Evolutionary conservation across 2,888 invertebrate genomes (phyloP).

Genomic region (Hemistola chrysoprasaria): DNA sequence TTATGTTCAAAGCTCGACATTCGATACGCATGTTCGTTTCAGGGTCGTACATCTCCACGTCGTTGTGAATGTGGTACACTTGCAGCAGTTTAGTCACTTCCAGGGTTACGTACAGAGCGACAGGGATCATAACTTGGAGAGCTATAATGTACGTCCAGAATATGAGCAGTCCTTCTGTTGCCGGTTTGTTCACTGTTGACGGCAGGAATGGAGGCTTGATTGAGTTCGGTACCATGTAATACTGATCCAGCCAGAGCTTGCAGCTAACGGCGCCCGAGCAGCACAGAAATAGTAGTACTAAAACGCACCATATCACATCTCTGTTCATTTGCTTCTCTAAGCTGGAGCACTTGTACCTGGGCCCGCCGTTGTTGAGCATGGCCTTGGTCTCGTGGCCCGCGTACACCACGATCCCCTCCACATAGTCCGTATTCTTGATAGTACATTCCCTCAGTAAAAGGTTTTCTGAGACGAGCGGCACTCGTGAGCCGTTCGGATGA

Average conservation of each 20-base stretch:
- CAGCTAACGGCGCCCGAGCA: constrained; percentile 95
- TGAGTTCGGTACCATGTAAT: constrained; percentile 60
- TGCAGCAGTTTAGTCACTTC: constrained; percentile 98
- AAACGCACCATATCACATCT: constrained; percentile 98
- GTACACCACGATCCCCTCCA: constrained; percentile 98
- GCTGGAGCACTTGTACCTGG: constrained; percentile 95
- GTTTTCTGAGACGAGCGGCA: constrained; percentile 94
- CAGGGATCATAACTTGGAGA: constrained; percentile 97
- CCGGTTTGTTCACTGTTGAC: constrained; percentile 80
- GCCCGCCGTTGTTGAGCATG: constrained; percentile 98
- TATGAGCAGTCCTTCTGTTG: constrained; percentile 90
- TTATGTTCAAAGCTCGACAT: constrained; percentile 97
- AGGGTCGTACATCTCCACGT: constrained; percentile 92
- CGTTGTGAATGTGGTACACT: constrained; percentile 96
- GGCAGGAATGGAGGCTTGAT: constrained; percentile 86
- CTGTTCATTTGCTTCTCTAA: constrained; percentile 97
- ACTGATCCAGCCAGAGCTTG: constrained; percentile 90
- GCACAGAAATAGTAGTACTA: constrained; percentile 94
- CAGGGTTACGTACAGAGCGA: constrained; percentile 97
- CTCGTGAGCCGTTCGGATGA: constrained; percentile 89
- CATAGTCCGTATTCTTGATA: constrained; percentile 97
- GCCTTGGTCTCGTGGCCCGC: constrained; percentile 99
- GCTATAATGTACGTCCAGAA: constrained; percentile 98
- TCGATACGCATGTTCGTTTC: constrained; percentile 88
- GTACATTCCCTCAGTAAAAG: constrained; percentile 96